Conservation (phyloP, 1,140 invertebrate genomes). For the Ericerus pela region DNA sequence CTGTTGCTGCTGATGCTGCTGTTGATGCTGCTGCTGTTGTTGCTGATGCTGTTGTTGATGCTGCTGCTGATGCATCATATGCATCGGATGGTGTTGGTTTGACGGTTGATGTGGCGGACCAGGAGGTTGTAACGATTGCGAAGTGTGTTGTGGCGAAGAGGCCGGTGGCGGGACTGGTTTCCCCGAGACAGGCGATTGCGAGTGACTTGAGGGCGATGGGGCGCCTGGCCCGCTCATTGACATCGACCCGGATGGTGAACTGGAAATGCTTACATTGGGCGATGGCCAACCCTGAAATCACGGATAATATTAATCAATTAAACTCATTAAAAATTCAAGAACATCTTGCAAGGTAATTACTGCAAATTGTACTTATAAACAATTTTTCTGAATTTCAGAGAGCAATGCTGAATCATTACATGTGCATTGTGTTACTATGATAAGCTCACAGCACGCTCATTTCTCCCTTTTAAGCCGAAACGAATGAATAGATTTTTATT, state of each 20-base stretch:
- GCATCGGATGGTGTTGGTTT: constrained; percentile 14
- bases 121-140: constrained; percentile 12
- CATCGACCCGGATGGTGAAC: constrained; percentile 29
- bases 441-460: too few species aligned
- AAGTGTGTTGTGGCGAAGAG: constrained; percentile 33
- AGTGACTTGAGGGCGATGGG: not conserved
- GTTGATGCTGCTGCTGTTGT: constrained; percentile 16
- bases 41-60: constrained; percentile 5
- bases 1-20: constrained; percentile 13
- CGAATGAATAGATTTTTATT: too few species aligned
- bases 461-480: too few species aligned
- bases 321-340: too few species aligned
- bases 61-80: constrained; percentile 16
- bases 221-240: constrained; percentile 10
- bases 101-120: not conserved
- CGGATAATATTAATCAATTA: too few species aligned
- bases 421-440: too few species aligned
- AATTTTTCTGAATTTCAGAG: too few species aligned
- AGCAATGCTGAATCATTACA: too few species aligned
- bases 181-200: not conserved
- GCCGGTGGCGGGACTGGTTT: constrained; percentile 19
- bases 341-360: too few species aligned
- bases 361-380: too few species aligned
- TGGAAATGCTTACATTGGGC: not conserved
- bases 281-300: constrained; percentile 1